phyloP scores from a whole-genome alignment of 1,140 invertebrate species.

The Leptonema lineaticorne region DNA sequence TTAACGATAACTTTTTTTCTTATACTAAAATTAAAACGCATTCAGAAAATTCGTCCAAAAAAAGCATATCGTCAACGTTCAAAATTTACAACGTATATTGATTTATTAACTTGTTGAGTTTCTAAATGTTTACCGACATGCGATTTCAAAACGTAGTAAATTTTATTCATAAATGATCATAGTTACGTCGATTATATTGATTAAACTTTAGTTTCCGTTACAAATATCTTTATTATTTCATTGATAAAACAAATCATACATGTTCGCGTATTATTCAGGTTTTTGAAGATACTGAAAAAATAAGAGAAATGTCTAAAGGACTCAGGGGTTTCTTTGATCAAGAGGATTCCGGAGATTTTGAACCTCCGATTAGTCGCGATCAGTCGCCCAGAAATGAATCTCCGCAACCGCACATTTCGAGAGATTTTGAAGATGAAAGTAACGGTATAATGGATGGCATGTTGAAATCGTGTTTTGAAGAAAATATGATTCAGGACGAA shows the following conservation, averaged over 20 bases:
- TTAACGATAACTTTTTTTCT: too few relatives aligned
- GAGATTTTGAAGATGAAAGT: slow-evolving; percentile 36
- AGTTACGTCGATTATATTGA: too few relatives aligned
- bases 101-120: neutral
- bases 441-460: slow-evolving; percentile 40
- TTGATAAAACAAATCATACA: too few relatives aligned
- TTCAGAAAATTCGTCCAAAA: too few relatives aligned
- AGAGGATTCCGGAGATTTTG: slow-evolving; percentile 37
- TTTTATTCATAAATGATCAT: too few relatives aligned
- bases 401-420: slow-evolving; percentile 27
- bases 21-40: too few relatives aligned
- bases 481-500: slow-evolving; percentile 30
- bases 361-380: slow-evolving; percentile 19
- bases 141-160: too few relatives aligned
- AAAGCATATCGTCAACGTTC: neutral
- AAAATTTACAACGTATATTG: too few relatives aligned
- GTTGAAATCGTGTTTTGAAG: slow-evolving; percentile 34
- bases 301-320: slow-evolving; percentile 34
- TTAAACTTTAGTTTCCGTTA: too few relatives aligned
- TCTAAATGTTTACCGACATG: neutral
- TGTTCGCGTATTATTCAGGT: too few relatives aligned
- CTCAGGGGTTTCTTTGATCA: slow-evolving; percentile 33
- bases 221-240: too few relatives aligned
- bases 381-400: slow-evolving; percentile 29
- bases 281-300: slow-evolving; percentile 35